phyloP scores from a whole-genome alignment of 1,140 invertebrate species.

The Protaetia brevitarsis region DNA sequence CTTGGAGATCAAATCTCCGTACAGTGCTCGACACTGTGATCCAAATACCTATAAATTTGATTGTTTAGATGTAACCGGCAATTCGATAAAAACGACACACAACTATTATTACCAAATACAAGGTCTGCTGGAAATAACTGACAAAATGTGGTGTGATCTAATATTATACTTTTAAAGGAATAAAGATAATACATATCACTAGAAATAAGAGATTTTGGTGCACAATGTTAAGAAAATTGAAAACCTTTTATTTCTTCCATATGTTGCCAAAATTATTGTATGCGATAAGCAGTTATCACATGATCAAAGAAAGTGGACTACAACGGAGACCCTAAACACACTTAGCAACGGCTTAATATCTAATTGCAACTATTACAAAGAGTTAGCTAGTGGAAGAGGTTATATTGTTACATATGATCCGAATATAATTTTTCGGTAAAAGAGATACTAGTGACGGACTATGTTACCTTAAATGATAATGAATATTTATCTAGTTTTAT shows the following conservation, averaged over 20 bases:
- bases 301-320: constrained; percentile 10
- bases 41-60: not conserved
- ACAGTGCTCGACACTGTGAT: not conserved
- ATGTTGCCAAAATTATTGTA: constrained; percentile 3
- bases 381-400: not conserved
- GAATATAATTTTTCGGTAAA: not conserved
- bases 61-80: not conserved
- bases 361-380: constrained; percentile 7
- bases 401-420: constrained; percentile 13
- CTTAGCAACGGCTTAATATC: not conserved
- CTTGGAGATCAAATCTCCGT: constrained; percentile 10
- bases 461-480: constrained; percentile 8
- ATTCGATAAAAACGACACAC: not conserved
- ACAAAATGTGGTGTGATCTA: constrained; percentile 23
- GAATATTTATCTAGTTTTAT: constrained; percentile 14
- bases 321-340: not conserved
- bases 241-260: not conserved
- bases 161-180: constrained; percentile 24
- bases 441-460: constrained; percentile 19
- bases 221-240: not conserved
- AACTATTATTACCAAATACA: constrained; percentile 23
- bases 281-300: not conserved
- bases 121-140: constrained; percentile 21
- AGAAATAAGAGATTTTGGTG: constrained; percentile 20
- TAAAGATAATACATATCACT: not conserved